A percentile compares a stretch with the other conserved stretches of the same genome.
phyloP scores from a whole-genome alignment of 2,888 invertebrate genomes.

The Ormia ochracea region DNA sequence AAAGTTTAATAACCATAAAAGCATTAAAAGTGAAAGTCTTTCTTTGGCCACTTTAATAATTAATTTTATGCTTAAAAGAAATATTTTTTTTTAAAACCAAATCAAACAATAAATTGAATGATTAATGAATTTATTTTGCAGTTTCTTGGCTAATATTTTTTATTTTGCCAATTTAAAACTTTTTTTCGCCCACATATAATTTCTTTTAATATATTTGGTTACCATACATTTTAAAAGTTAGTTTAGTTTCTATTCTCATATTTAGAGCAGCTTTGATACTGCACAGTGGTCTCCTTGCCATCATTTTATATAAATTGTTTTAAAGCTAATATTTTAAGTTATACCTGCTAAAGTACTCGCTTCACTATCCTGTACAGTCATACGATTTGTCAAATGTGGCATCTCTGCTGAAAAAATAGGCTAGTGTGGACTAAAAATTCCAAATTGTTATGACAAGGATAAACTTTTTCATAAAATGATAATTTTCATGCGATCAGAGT shows the following conservation, averaged over 20 bases:
- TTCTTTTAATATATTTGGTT: conserved; percentile 18
- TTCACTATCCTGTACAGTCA: no score
- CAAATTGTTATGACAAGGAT: no score
- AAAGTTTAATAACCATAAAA: conserved; percentile 56
- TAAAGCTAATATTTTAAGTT: no score
- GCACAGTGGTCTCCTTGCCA: not conserved
- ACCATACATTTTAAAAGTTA: conserved; percentile 1
- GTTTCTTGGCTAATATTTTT: conserved; percentile 6
- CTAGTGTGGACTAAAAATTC: no score
- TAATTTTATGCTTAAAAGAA: not conserved
- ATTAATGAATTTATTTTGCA: conserved; percentile 1
- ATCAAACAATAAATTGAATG: conserved; percentile 2
- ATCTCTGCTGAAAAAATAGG: no score
- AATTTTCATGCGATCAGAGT: no score
- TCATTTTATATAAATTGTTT: no score
- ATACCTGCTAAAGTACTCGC: no score
- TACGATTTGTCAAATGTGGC: no score
- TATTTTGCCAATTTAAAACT: not conserved
- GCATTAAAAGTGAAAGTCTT: conserved; percentile 62
- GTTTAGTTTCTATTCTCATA: not conserved
- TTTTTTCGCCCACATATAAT: not conserved
- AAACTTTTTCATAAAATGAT: no score
- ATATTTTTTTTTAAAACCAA: conserved; percentile 21
- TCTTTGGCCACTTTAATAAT: conserved; percentile 9
- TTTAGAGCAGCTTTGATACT: not conserved